These are phyloP conservation scores for Platalea minor DNA, from an alignment of 2,797 vertebrate genomes.

Conservation along the genomic window DNA sequence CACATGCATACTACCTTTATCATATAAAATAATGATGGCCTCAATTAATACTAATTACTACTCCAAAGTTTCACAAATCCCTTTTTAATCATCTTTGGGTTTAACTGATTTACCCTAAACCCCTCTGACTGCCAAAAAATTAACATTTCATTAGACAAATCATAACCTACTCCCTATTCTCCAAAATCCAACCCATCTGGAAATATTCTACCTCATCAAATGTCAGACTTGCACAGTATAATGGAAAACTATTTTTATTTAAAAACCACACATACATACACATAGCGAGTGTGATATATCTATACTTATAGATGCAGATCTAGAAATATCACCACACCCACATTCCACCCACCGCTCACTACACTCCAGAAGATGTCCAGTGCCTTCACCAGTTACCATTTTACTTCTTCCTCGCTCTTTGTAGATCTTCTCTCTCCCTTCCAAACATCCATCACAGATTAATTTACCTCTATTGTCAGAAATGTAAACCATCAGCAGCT, in stretches of 20 bases:
- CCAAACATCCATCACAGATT: constrained; percentile 62
- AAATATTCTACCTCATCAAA: constrained; percentile 70
- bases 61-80: constrained; percentile 72
- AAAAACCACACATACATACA: constrained; percentile 23
- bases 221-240: constrained; percentile 38
- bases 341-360: constrained; percentile 24
- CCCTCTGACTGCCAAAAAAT: constrained; percentile 68
- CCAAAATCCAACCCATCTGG: constrained; percentile 64
- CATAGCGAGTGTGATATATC: constrained; percentile 15
- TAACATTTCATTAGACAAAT: constrained; percentile 71
- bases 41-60: constrained; percentile 69
- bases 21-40: constrained; percentile 43
- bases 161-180: constrained; percentile 55
- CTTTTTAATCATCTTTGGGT: constrained; percentile 69
- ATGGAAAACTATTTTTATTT: constrained; percentile 51
- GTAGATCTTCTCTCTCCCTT: constrained; percentile 21
- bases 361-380: constrained; percentile 52
- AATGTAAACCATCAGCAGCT: constrained; percentile 68
- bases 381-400: constrained; percentile 36
- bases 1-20: neutral
- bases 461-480: constrained; percentile 70
- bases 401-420: neutral
- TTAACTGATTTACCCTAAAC: constrained; percentile 65
- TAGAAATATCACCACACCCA: constrained; percentile 60
- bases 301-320: constrained; percentile 44